Base-by-base conservation (phyloP, 2,113 vertebrate species). In the Phasianus colchicus region DNA sequence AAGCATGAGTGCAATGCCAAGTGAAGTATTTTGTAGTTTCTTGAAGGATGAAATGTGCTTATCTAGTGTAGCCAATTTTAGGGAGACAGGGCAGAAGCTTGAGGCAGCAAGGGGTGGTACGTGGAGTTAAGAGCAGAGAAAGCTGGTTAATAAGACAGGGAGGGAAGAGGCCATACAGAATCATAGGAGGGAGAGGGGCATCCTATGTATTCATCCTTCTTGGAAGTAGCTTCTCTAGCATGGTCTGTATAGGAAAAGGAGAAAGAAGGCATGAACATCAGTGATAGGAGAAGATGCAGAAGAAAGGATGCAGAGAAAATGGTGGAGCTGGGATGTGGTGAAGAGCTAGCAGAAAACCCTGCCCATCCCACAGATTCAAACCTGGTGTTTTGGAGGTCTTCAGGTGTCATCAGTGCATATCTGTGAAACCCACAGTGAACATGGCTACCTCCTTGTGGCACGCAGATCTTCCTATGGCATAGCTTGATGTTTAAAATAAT, bases 401-500 rank as follows among this genome's bases (percentile, higher is more conserved):
- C 14, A 45, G 13, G 11, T 64, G 83, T 22, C 22, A 27, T 42
- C 38, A 74, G 30, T 55, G 43, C 4, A 13, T 22, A 25, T 10
- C 61, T 38, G 21, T 89, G 66, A 78, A 79, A 58, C 7, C 17
- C 36, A 17, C 3, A 58, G 76, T 36, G 11, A 69, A 9, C 19
- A 30, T 8, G 45, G 18, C 18, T 34, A 20, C 45, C 36, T 52
- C 52, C 17, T 63, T 64, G 25, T 1, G 2, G 10, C 42, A 24
- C 7, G 25, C 0, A 0, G 10, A 11, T 63, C 13, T 60, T 22
- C 40, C 50, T 66, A 21, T 19, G n/a, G 22, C 18, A 27, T 29
- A 11, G 6, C 47, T 66, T 38, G 42, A 20, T 18, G 19, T 34
- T 48, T 38, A 75, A 65, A 92, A 60, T 14, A 48, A 12, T 7